Conservation (phyloP, 1,140 invertebrate species). For the Maniola jurtina region DNA sequence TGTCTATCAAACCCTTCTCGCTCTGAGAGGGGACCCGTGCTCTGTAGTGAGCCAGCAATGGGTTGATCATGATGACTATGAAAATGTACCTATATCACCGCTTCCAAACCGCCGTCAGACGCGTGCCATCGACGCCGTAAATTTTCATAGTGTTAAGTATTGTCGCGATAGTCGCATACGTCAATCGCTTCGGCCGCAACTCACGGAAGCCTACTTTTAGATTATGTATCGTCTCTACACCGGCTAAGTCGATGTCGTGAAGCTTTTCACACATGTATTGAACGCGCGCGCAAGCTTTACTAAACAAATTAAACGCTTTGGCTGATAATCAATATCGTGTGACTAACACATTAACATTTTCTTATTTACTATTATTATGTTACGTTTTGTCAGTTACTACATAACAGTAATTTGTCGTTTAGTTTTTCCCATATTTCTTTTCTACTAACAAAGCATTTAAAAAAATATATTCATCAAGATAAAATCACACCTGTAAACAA, state of each 20-base stretch:
- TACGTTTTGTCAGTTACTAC: not conserved
- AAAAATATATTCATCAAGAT: too few species aligned
- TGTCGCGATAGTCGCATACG: not conserved
- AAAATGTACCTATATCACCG: too few species aligned
- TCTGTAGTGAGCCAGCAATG: too few species aligned
- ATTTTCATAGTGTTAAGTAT: too few species aligned
- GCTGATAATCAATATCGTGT: constrained; percentile 25
- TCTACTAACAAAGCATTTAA: constrained; percentile 7
- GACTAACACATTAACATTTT: constrained; percentile 34
- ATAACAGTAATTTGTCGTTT: constrained; percentile 10
- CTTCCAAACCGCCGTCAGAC: too few species aligned
- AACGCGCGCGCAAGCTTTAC: constrained; percentile 21
- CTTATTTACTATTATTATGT: not conserved
- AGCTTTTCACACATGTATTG: constrained; percentile 25
- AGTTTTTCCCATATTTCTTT: not conserved
- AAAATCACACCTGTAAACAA: not conserved
- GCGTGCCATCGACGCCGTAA: too few species aligned
- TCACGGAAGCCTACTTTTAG: not conserved
- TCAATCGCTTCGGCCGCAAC: not conserved
- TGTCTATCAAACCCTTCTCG: too few species aligned
- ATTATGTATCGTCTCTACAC: constrained; percentile 17
- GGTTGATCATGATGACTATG: too few species aligned
- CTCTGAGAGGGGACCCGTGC: too few species aligned
- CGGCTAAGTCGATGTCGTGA: constrained; percentile 39
- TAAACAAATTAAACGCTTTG: constrained; percentile 23